phyloP scores from a whole-genome alignment of 2,113 vertebrate genomes.

The Mustelus asterias region DNA sequence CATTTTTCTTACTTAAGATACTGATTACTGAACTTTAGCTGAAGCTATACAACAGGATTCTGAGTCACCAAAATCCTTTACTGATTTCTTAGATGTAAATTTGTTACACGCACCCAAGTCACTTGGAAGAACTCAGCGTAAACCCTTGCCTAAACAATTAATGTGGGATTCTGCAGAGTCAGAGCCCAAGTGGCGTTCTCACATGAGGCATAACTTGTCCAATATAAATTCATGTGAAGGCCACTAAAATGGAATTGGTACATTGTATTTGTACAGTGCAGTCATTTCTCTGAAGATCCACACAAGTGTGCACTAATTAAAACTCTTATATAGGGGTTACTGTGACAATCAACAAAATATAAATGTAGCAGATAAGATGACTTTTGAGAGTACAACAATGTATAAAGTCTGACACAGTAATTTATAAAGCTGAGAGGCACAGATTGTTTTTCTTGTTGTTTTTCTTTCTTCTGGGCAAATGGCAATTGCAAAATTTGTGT shows the following conservation, averaged over 20 bases:
- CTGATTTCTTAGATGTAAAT: background rate
- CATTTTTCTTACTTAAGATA: background rate
- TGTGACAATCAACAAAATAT: conserved; percentile 24
- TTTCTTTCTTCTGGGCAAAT: background rate
- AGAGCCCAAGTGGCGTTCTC: background rate
- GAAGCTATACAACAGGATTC: background rate
- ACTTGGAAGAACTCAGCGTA: background rate
- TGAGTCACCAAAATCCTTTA: background rate
- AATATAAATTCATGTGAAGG: conserved; percentile 27
- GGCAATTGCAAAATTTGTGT: background rate
- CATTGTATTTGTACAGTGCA: background rate
- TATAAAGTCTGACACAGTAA: background rate
- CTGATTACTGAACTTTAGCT: background rate
- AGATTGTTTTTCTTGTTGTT: background rate
- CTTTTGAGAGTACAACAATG: background rate
- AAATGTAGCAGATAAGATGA: background rate
- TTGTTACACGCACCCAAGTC: background rate
- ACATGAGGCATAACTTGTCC: conserved; percentile 5
- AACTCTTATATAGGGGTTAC: background rate
- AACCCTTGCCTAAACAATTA: background rate
- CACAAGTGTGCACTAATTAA: conserved; percentile 17
- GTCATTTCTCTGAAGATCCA: background rate
- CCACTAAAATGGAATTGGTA: conserved; percentile 7
- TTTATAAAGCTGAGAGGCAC: background rate
- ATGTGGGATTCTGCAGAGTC: background rate